phyloP scores from a whole-genome alignment of 2,797 vertebrate genomes.

The Heteromormyrus szaboi region DNA sequence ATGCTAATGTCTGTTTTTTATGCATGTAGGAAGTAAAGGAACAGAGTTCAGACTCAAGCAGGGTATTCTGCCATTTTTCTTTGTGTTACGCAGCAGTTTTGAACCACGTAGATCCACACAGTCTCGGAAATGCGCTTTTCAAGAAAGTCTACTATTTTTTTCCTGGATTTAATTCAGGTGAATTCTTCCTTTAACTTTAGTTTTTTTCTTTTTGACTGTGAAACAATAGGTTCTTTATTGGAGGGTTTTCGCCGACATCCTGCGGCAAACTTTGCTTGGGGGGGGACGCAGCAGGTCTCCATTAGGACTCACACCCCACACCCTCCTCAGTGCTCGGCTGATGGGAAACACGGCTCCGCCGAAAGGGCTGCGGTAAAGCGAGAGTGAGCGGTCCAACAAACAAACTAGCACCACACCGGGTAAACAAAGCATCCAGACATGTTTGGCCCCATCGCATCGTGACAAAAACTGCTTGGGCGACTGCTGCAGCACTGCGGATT shows the following conservation, averaged over 20 bases:
- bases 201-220: slow-evolving; percentile 21
- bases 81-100: background rate
- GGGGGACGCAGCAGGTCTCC: slow-evolving; percentile 47
- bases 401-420: background rate
- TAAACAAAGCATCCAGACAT: background rate
- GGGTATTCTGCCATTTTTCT: background rate
- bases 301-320: slow-evolving; percentile 40
- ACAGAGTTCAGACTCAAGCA: background rate
- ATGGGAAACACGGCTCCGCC: background rate
- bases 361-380: background rate
- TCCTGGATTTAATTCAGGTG: slow-evolving; percentile 34
- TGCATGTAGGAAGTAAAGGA: background rate
- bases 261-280: slow-evolving; percentile 39
- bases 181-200: slow-evolving; percentile 28
- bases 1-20: background rate
- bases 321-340: background rate
- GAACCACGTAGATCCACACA: background rate
- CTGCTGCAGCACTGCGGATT: background rate
- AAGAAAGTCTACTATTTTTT: slow-evolving; percentile 19
- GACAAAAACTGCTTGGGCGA: background rate
- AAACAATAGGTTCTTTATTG: slow-evolving; percentile 54
- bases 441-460: background rate
- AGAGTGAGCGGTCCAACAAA: slow-evolving; percentile 19
- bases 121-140: slow-evolving; percentile 40
- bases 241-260: slow-evolving; percentile 45